Conservation (phyloP, 1,140 invertebrate genomes). For the Trachymyrmex cornetzi region DNA sequence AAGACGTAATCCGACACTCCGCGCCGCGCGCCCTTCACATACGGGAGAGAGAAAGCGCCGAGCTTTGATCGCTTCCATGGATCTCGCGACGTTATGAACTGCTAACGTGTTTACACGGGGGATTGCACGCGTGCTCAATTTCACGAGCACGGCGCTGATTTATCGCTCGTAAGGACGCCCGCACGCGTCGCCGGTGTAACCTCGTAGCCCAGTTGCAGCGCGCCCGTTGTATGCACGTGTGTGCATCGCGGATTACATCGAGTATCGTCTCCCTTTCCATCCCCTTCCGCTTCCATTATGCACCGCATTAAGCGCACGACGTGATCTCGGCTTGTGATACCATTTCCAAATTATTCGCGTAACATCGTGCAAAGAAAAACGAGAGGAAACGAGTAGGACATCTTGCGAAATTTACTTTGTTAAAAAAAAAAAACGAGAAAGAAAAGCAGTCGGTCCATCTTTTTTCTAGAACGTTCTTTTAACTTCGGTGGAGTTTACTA, state of each 20-base stretch:
- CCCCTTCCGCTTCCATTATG: constrained; percentile 37
- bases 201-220: constrained; percentile 47
- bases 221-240: constrained; percentile 42
- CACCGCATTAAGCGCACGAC: constrained; percentile 54
- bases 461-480: background rate
- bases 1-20: constrained; percentile 42
- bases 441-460: background rate
- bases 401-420: constrained; percentile 15
- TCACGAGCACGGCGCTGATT: constrained; percentile 59
- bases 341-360: constrained; percentile 42
- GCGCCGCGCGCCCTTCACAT: constrained; percentile 53
- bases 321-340: constrained; percentile 21
- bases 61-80: constrained; percentile 57
- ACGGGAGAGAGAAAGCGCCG: constrained; percentile 14
- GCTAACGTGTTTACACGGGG: constrained; percentile 62
- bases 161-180: constrained; percentile 60
- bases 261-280: constrained; percentile 36
- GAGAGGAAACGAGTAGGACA: background rate
- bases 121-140: constrained; percentile 65
- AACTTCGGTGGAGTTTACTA: background rate
- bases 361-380: background rate
- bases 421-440: background rate
- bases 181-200: constrained; percentile 50
- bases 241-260: constrained; percentile 79
- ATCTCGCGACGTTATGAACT: constrained; percentile 63